Base-by-base conservation (phyloP, 2,113 vertebrate genomes). In the Chloropsis hardwickii region DNA sequence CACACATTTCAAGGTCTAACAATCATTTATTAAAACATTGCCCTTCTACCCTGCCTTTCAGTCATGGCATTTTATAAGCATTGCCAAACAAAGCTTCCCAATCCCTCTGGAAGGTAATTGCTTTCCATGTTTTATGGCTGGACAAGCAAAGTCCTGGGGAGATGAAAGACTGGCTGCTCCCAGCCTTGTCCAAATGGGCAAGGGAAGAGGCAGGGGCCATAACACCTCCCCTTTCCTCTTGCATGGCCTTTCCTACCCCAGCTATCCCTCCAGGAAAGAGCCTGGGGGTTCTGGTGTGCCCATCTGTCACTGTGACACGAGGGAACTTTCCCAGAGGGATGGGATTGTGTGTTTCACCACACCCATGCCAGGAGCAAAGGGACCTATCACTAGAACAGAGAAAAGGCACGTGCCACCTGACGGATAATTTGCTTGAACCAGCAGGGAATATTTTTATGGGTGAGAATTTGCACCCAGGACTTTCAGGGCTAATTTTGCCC, bases 351-450 rank as follows among this genome's bases (percentile, higher is more conserved):
- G 3, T 83, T 45, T 57, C 14, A 74, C 39, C 47, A 50, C 42
- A 21, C 14, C 51, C 3, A 3, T 28, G 24, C 61, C 65, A 67
- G n/a, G n/a, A 81, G 61, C 69, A 84, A 76, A 69, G 40, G 39
- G 8, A 33, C 14, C 0, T 0, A 57, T 78, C 56, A 5, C 29
- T 2, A 1, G 40, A 44, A 62, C 39, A 83, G 58, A 50, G 47
- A 17, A 83, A 86, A 67, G 1, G 39, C 56, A 54, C 25, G 5
- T 7, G 27, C 21, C 5, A 1, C 21, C 67, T 27, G 48, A 24
- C 51, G 60, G 23, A 56, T 35, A 21, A 51, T 48, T 85, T 62
- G 48, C 12, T 27, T 0, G 0, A 23, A 81, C 8, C 40, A 78
- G 44, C 18, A 57, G 62, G 42, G 61, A 78, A 14, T 7, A 9